These are phyloP conservation scores for Drosophila pseudotalamancana DNA, from an alignment of 2,888 invertebrate genomes.

Conservation along the genomic window DNA sequence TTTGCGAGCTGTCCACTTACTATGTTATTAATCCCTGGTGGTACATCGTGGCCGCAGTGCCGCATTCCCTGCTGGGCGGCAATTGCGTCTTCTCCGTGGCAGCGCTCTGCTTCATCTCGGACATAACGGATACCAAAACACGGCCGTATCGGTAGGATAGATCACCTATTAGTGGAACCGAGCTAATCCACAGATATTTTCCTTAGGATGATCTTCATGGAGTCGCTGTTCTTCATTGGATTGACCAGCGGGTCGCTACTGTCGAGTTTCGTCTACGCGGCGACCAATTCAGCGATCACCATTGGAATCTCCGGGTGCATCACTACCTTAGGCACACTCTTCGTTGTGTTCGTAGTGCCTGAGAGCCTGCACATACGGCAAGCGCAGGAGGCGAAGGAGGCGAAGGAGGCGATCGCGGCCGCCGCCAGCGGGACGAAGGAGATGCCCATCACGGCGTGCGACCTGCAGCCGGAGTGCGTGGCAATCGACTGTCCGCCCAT, in stretches of 20 bases:
- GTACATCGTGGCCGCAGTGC: constrained; percentile 86
- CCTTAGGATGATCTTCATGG: constrained; percentile 87
- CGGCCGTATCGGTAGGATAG: constrained; percentile 86
- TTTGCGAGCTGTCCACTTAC: constrained; percentile 76
- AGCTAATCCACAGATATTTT: background rate
- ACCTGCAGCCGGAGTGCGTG: constrained; percentile 48
- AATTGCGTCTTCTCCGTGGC: constrained; percentile 87
- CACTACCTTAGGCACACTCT: constrained; percentile 72
- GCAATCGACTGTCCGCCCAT: constrained; percentile 46
- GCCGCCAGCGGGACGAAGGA: constrained; percentile 35
- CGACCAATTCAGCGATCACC: constrained; percentile 74
- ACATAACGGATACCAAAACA: constrained; percentile 86
- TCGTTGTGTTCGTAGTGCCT: constrained; percentile 74
- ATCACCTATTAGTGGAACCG: background rate
- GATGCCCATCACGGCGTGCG: constrained; percentile 39
- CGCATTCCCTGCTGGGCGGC: constrained; percentile 87
- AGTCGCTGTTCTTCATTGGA: constrained; percentile 87
- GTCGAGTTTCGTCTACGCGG: constrained; percentile 86
- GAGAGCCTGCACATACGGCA: constrained; percentile 76
- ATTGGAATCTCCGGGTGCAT: constrained; percentile 78
- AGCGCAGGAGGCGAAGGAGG: constrained; percentile 31
- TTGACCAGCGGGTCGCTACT: constrained; percentile 86
- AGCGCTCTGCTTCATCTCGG: constrained; percentile 88
- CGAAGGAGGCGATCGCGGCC: constrained; percentile 12
- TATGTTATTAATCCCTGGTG: constrained; percentile 82